Evolutionary conservation across 2,797 vertebrate genomes (phyloP).

Genomic region (Phalloptychus januarius): DNA sequence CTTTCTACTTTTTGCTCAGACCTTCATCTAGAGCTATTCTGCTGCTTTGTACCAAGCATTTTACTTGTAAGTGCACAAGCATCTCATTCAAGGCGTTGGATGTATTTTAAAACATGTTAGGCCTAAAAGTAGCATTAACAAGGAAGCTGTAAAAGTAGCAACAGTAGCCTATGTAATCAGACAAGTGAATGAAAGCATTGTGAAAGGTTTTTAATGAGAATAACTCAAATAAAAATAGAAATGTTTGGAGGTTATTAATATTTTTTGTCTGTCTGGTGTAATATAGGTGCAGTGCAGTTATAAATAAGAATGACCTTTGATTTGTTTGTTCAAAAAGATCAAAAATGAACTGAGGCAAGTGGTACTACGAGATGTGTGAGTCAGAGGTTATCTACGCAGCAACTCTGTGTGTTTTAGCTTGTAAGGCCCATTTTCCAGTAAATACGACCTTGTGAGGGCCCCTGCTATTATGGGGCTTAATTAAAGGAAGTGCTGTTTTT

Average conservation of each 20-base stretch:
- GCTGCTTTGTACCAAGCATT: no score
- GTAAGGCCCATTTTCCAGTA: no score
- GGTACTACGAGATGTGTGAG: neutral
- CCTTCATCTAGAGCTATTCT: no score
- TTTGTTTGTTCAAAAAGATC: neutral
- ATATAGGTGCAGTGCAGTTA: neutral
- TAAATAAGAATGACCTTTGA: neutral
- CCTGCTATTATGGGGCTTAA: no score
- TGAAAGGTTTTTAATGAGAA: neutral
- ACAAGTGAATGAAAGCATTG: neutral
- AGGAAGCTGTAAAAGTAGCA: neutral
- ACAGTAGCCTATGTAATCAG: neutral
- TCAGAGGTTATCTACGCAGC: neutral
- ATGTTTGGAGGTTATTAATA: neutral
- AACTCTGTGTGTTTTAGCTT: neutral
- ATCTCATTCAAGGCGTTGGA: no score
- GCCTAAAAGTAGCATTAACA: neutral
- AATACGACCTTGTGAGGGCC: no score
- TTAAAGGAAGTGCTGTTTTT: no score
- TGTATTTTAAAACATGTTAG: no score
- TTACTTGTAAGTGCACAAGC: no score
- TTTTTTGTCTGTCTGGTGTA: neutral
- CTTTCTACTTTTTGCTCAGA: no score
- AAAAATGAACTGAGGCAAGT: neutral
- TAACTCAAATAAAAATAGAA: neutral